Evolutionary conservation across 2,113 vertebrate species (phyloP).

Genomic region (Benitochromis conjunctus): DNA sequence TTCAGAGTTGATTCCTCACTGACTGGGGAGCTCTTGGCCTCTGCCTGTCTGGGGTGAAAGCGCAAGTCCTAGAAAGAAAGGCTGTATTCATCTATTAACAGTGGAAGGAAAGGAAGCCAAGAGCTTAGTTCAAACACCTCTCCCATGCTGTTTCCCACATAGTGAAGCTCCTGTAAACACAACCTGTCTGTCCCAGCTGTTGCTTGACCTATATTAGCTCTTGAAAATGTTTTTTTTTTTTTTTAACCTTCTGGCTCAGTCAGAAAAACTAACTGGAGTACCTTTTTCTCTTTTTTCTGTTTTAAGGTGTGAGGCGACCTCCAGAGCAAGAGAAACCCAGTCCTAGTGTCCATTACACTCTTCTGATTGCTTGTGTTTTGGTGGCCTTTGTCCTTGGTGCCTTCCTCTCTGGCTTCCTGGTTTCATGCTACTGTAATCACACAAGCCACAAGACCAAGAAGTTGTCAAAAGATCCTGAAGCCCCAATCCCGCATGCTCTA

Average conservation of each 20-base stretch:
- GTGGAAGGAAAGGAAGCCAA: constrained; percentile 32
- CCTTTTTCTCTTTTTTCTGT: not conserved
- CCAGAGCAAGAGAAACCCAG: constrained; percentile 72
- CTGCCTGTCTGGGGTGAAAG: constrained; percentile 10
- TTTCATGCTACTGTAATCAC: constrained; percentile 88
- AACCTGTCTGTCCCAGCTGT: constrained; percentile 52
- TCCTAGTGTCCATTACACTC: constrained; percentile 81
- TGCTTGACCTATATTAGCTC: constrained; percentile 49
- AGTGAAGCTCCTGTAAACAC: constrained; percentile 44
- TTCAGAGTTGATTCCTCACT: constrained; percentile 51
- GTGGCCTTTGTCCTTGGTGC: constrained; percentile 86
- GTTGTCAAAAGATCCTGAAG: constrained; percentile 80
- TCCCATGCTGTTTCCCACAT: constrained; percentile 29
- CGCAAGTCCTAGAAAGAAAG: constrained; percentile 19
- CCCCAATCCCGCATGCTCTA: constrained; percentile 80
- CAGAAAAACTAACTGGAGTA: not conserved
- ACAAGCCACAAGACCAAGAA: constrained; percentile 74
- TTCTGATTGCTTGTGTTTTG: constrained; percentile 81
- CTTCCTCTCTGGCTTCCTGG: constrained; percentile 83
- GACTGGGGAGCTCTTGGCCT: constrained; percentile 33
- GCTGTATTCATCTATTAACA: constrained; percentile 52
- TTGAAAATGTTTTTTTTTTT: not conserved
- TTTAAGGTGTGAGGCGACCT: constrained; percentile 77
- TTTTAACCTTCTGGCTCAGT: not conserved
- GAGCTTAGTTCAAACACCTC: constrained; percentile 46